phyloP scores from a whole-genome alignment of 1,140 invertebrate species.

The Drosophila busckii region DNA sequence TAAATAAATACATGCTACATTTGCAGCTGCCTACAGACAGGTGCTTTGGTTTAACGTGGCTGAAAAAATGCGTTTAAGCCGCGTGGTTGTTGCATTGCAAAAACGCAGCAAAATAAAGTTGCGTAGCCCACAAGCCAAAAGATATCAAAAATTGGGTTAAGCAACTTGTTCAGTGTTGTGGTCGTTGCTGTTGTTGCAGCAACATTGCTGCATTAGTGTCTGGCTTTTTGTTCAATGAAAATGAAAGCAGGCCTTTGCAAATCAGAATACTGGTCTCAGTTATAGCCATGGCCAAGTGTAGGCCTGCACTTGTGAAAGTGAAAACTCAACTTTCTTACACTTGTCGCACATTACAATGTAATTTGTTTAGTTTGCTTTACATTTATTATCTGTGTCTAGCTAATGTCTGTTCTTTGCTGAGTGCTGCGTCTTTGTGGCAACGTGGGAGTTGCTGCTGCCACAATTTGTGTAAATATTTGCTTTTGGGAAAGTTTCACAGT shows the following conservation, averaged over 20 bases:
- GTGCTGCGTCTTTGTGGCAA: slow-evolving; percentile 18
- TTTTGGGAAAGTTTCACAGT: slow-evolving; percentile 42
- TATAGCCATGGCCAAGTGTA: slow-evolving; percentile 31
- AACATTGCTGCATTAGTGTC: slow-evolving; percentile 37
- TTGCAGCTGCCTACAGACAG: slow-evolving; percentile 44
- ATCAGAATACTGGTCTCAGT: slow-evolving; percentile 52
- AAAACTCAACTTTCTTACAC: slow-evolving; percentile 35
- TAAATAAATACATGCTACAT: neutral
- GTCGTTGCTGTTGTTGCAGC: neutral
- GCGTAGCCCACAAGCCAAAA: slow-evolving; percentile 54
- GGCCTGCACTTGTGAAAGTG: slow-evolving; percentile 55
- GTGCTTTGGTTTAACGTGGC: slow-evolving; percentile 25
- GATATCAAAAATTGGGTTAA: slow-evolving; percentile 72
- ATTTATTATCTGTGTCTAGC: slow-evolving; percentile 24
- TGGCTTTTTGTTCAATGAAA: slow-evolving; percentile 63
- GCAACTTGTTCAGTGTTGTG: slow-evolving; percentile 29
- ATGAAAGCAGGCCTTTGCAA: slow-evolving; percentile 68
- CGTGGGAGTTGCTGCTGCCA: slow-evolving; percentile 41
- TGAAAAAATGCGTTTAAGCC: slow-evolving; percentile 52
- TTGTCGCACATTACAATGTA: slow-evolving; percentile 48
- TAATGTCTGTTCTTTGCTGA: slow-evolving; percentile 5
- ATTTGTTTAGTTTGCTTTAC: slow-evolving; percentile 59
- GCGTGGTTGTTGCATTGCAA: slow-evolving; percentile 30
- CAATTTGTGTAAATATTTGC: slow-evolving; percentile 16
- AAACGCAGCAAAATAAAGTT: slow-evolving; percentile 29